Evolutionary conservation across 1,140 invertebrate genomes (phyloP), one percentile per base, ranked within the genome.

Genomic region (Drosophila rufa): DNA sequence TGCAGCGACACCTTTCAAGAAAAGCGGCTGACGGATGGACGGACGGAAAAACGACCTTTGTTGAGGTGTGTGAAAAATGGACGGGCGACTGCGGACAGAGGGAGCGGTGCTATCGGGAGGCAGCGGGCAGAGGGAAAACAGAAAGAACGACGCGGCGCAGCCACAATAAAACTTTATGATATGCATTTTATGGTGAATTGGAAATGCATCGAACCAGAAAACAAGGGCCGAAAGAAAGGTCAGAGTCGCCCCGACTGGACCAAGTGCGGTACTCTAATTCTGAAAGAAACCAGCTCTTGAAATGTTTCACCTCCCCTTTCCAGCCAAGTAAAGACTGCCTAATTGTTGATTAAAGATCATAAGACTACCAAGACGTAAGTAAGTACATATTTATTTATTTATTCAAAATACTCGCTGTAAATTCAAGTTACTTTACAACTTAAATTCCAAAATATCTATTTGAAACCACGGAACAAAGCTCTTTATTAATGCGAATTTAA

Each of bases 121-220:
- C 7, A n/a, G 59, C 11, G 59, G 45, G 9, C 50, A 14, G 50
- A 14, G 43, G 30, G 9, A 68, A 43, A 50, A 71, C 27, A 59
- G 25, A 73, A 75, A 80, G 77, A 70, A 79, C 62, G 68, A 62
- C 71, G 71, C 71, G 76, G 57, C 84, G 67, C 71, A 83, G 83
- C 73, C 57, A 85, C 71, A 90, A 90, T 90, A 90, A 90, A 90
- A 90, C 73, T 90, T 91, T 90, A 90, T 90, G 85, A 90, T 90
- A 85, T 81, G 85, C 81, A 90, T 82, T 85, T 90, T 90, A 90
- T 85, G 70, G 71, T 73, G 85, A 85, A 89, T 89, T 89, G 69
- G 62, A 90, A 89, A 90, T 90, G 74, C 85, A 89, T 81, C 71
- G 75, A 73, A 71, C 53, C 43, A 47, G 74, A 75, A 76, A 67